Evolutionary conservation across 2,888 invertebrate genomes (phyloP).

Genomic region (Octonoba sinensis): DNA sequence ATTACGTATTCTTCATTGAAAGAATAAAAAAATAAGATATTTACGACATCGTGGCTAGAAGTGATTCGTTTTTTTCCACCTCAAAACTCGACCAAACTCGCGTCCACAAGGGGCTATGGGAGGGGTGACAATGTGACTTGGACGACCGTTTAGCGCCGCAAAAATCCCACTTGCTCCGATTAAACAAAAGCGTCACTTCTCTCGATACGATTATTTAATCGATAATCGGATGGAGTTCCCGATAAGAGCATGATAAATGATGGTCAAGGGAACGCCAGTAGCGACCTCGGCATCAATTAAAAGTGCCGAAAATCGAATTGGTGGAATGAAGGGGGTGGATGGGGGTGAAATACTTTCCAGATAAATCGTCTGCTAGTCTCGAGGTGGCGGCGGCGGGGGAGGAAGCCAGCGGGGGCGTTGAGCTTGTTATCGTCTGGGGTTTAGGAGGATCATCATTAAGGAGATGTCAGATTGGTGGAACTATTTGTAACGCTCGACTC

Average conservation of each 20-base stretch:
- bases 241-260: conserved; percentile 56
- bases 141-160: neutral
- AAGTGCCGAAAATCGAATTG: conserved; percentile 64
- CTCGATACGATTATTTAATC: conserved; percentile 63
- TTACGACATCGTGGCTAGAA: too few relatives aligned
- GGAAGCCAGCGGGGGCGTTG: neutral
- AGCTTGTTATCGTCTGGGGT: conserved; percentile 47
- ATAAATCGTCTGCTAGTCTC: conserved; percentile 10
- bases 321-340: conserved; percentile 3
- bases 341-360: neutral
- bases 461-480: conserved; percentile 47
- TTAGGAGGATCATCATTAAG: conserved; percentile 61
- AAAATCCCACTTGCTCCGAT: conserved; percentile 22
- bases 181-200: conserved; percentile 52
- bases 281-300: conserved; percentile 59
- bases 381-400: neutral
- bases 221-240: conserved; percentile 56
- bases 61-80: too few relatives aligned
- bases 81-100: too few relatives aligned
- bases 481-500: conserved; percentile 50
- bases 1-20: too few relatives aligned
- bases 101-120: too few relatives aligned
- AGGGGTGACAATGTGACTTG: neutral
- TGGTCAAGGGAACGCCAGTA: conserved; percentile 43
- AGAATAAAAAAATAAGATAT: too few relatives aligned